Base-by-base conservation (phyloP, 2,797 vertebrate genomes). In the Cossypha heuglini region DNA sequence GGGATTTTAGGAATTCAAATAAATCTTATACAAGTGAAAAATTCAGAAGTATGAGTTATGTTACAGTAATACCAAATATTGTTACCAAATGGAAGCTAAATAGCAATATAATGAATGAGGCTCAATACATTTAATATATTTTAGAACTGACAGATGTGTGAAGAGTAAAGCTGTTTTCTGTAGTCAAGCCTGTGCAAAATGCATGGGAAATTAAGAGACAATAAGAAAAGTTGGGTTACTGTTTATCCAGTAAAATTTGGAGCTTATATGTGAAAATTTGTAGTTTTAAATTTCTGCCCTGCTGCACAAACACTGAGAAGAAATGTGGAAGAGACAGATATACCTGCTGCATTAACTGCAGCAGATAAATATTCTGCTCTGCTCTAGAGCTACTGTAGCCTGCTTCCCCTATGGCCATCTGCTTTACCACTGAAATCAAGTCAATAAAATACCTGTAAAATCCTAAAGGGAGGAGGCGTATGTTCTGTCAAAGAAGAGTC, bases 401-500 rank as follows among this genome's bases (percentile, higher is more conserved):
- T 86, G 25, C 64, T 92, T 92, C 69, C 68, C 75, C 71, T n/a
- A 57, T 79, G 90, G 54, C 79, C 76, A 63, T 95, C 88, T 95
- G 67, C 86, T 95, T 83, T 95, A 91, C 81, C 92, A 74, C 62
- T 91, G 74, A 91, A 96, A 63, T 91, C 57, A 64, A 91, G 87
- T 96, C 83, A 94, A 82, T 94, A 93, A 89, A 91, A 93, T 51
- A 45, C 67, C 89, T 77, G 64, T 90, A 94, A 81, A 86, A 91
- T 54, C 40, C 83, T 43, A 86, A 84, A 89, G 89, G 31, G 45
- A 78, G 52, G 55, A 88, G 51, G 64, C 85, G 72, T 78, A 69
- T 81, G 66, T 89, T 89, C 49, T 91, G 62, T 86, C 74, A 73
- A 62, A 93, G 67, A 88, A 33, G 49, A 89, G 54, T 55, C 68